phyloP scores from a whole-genome alignment of 2,888 invertebrate species.

The Sphaerophoria taeniata region DNA sequence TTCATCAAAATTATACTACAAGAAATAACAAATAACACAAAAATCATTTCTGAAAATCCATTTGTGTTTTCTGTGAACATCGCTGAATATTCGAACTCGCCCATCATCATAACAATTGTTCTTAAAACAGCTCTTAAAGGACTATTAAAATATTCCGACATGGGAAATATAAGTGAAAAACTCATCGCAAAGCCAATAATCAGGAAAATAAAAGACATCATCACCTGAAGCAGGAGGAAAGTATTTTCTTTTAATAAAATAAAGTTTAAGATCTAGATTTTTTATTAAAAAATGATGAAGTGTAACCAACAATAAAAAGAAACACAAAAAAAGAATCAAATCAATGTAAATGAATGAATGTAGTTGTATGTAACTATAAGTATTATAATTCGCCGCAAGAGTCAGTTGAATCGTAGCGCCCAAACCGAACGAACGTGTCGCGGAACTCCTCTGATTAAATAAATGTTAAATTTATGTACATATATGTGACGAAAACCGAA shows the following conservation, averaged over 20 bases:
- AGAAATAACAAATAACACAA: constrained; percentile 84
- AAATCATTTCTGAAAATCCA: constrained; percentile 83
- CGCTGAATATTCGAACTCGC: constrained; percentile 84
- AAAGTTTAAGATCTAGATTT: too few relatives aligned
- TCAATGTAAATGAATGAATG: too few relatives aligned
- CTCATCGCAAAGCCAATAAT: constrained; percentile 81
- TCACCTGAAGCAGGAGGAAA: neutral
- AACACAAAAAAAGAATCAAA: too few relatives aligned
- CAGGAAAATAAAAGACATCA: neutral
- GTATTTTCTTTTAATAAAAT: neutral
- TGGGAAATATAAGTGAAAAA: constrained; percentile 84
- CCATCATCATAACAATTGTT: constrained; percentile 85
- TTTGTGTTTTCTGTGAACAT: constrained; percentile 79
- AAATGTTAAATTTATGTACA: too few relatives aligned
- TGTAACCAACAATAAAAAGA: too few relatives aligned
- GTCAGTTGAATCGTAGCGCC: too few relatives aligned
- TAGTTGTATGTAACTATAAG: too few relatives aligned
- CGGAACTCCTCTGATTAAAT: too few relatives aligned
- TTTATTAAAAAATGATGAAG: too few relatives aligned
- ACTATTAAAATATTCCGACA: constrained; percentile 81
- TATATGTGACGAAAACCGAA: too few relatives aligned
- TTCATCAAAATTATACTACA: constrained; percentile 85
- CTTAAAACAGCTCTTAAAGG: constrained; percentile 83
- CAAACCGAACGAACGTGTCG: too few relatives aligned
- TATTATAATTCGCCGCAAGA: too few relatives aligned